Base-by-base conservation (phyloP, 2,888 invertebrate species). In the Ormyrus nitidulus region DNA sequence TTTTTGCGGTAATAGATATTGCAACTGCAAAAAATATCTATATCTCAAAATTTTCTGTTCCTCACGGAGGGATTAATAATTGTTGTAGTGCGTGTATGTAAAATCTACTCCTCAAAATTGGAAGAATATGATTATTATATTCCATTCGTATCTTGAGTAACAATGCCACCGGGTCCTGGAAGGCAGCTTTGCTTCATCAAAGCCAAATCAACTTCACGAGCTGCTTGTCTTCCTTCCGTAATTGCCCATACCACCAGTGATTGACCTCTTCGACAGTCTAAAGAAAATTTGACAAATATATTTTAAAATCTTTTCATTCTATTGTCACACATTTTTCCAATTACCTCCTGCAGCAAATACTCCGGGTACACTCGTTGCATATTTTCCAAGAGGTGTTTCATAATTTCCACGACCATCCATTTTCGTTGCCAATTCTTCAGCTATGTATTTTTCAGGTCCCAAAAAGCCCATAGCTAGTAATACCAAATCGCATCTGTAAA, bases 241-340 rank as follows among this genome's bases (percentile, higher is more conserved):
- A 99, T 99, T 34, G 99, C 99, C 97, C 99, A 99, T 8, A 99
- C 99, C 5, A 99, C 98, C 78, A 99, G 92, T 0, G 99, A 99
- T 90, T 99, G 99, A n/a, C 99, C 99, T 85, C 99, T 94, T 54
- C 98, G 95, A 90, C 99, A 99, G 93, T 99, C 99, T 97, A 34
- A 34, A 34, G 3, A 34, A 34, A 34, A 34, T 34, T 34, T 34
- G 34, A 5, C 49, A 62, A 44, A 72, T 49, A 46, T 8, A 65
- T 72, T 68, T 66, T 3, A 19, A 13, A 81, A 75, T 53, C 34
- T 34, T 58, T 34, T 34, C 34, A 34, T 34, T 19, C 5, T 11
- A 46, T 78, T 75, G 10, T 66, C 64, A 68, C 69, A 54, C n/a
- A 51, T 51, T 65, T 74, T 49, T 51, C 49, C 80, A 88, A 88